Percentiles rank a stretch among this genome's conserved stretches.
These are phyloP conservation scores for Lutjanus erythropterus DNA, from an alignment of 2,113 vertebrate genomes.

Conservation along the genomic window DNA sequence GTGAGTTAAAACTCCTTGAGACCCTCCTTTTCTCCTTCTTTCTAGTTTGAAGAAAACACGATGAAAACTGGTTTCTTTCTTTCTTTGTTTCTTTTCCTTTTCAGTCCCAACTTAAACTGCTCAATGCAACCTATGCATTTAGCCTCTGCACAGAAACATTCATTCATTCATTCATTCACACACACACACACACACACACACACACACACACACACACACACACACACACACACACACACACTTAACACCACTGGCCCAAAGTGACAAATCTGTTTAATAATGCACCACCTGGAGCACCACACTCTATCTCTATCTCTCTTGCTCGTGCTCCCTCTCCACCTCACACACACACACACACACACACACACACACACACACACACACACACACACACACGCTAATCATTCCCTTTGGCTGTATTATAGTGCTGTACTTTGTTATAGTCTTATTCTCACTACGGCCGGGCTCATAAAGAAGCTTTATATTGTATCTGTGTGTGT, in stretches of 20 bases:
- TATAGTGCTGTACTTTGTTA: constrained; percentile 68
- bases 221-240: constrained; percentile 19
- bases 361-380: constrained; percentile 24
- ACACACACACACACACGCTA: constrained; percentile 41
- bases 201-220: constrained; percentile 34
- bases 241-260: constrained; percentile 61
- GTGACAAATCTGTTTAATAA: constrained; percentile 83
- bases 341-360: constrained; percentile 7
- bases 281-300: constrained; percentile 72
- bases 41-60: no score
- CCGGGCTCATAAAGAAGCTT: constrained; percentile 53
- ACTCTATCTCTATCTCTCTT: constrained; percentile 47
- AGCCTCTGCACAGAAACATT: constrained; percentile 1
- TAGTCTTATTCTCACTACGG: constrained; percentile 61
- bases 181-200: constrained; percentile 18
- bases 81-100: not conserved
- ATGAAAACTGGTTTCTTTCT: no score
- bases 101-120: not conserved
- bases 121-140: constrained; percentile 15
- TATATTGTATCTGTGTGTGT: constrained; percentile 27
- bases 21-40: not conserved
- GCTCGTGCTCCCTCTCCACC: constrained; percentile 7
- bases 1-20: no score
- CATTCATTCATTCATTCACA: not conserved
- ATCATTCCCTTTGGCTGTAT: constrained; percentile 70